Conservation (phyloP, 2,797 vertebrate species). For the Pterois miles region DNA sequence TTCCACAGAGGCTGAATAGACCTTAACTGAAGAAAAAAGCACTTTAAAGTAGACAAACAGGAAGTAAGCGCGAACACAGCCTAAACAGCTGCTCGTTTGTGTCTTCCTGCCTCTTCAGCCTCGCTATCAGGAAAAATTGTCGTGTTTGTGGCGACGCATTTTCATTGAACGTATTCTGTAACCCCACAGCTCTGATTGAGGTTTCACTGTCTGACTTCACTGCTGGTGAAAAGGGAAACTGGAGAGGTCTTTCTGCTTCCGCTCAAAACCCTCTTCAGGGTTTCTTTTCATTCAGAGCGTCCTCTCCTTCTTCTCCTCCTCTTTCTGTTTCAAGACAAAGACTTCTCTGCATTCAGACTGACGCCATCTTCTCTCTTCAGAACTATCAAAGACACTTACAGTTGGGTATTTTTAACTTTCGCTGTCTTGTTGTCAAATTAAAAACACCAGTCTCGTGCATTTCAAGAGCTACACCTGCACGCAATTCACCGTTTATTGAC, state of each 20-base stretch:
- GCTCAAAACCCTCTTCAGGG: conserved; percentile 38
- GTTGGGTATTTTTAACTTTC: conserved; percentile 25
- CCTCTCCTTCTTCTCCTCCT: background rate
- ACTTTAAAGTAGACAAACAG: conserved; percentile 58
- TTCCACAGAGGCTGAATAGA: conserved; percentile 55
- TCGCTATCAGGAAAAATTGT: conserved; percentile 28
- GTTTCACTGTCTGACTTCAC: conserved; percentile 53
- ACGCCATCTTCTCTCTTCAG: conserved; percentile 23
- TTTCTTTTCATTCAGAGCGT: conserved; percentile 15
- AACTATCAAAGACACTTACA: conserved; percentile 12
- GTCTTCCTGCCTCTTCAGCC: conserved; percentile 40
- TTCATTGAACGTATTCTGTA: conserved; percentile 33
- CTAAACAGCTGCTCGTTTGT: conserved; percentile 59
- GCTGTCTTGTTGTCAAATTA: conserved; percentile 30
- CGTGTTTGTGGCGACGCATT: conserved; percentile 26
- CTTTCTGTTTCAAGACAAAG: conserved; percentile 51
- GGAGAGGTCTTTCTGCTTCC: conserved; percentile 35
- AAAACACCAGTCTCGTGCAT: conserved; percentile 7
- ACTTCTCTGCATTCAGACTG: conserved; percentile 1
- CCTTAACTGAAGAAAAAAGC: conserved; percentile 36
- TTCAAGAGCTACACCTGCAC: conserved; percentile 28
- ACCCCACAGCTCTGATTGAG: conserved; percentile 54
- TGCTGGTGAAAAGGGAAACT: conserved; percentile 17
- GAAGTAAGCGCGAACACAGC: conserved; percentile 43
- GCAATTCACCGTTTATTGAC: background rate